Conservation (phyloP, 2,888 invertebrate species). For the Tortrix viridana region DNA sequence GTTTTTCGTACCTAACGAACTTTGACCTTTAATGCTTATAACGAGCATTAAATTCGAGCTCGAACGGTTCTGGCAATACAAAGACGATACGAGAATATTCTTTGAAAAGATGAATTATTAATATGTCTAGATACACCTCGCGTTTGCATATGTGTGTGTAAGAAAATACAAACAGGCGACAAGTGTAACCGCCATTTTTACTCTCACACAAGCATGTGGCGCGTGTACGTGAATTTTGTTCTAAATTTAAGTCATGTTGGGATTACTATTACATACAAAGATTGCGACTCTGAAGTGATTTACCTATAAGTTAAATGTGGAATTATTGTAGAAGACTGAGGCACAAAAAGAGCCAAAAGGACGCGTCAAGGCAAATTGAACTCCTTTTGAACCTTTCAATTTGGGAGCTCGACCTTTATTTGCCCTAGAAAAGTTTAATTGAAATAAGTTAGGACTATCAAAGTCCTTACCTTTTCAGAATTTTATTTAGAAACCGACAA, state of each 20-base stretch:
- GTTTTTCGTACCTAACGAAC: too few relatives aligned
- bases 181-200: too few relatives aligned
- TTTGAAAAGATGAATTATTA: constrained; percentile 6
- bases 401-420: constrained; percentile 12
- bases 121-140: not conserved
- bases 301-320: too few relatives aligned
- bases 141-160: too few relatives aligned
- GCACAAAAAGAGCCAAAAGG: not conserved
- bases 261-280: too few relatives aligned
- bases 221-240: too few relatives aligned
- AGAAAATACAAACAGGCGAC: too few relatives aligned
- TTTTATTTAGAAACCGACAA: not conserved
- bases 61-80: not conserved
- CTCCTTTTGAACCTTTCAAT: constrained; percentile 20
- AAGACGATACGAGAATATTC: not conserved
- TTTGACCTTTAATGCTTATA: too few relatives aligned
- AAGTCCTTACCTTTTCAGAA: constrained; percentile 3
- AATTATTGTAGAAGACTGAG: not conserved
- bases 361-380: constrained; percentile 8
- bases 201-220: too few relatives aligned
- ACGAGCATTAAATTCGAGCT: not conserved
- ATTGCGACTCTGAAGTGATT: too few relatives aligned
- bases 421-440: constrained; percentile 17
- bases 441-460: constrained; percentile 19
- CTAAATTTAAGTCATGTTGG: too few relatives aligned